Base-by-base conservation (phyloP, 2,113 vertebrate species). In the Elgaria multicarinata region DNA sequence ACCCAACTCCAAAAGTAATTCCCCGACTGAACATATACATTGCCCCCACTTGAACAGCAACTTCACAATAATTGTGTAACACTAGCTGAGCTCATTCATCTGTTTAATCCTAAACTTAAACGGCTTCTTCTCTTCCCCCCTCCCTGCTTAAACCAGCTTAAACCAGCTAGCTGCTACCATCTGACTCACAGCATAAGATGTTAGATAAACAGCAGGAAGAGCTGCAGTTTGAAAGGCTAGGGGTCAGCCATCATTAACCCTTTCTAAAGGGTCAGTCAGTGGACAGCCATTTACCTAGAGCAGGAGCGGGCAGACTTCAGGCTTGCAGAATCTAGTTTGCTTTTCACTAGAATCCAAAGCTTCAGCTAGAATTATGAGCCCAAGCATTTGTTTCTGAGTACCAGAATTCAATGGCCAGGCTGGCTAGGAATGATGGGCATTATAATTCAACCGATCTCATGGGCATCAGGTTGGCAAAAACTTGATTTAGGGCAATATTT, bases 111-210 rank as follows among this genome's bases (percentile, higher is more conserved):
- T 81, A 74, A 92, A 93, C 90, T 93, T 91, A 90, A 83, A n/a
- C 90, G 50, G 82, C 78, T 91, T 87, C 89, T 94, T 92, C 87
- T 36, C 6, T 39, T 67, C 42, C 46, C 50, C 39, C 5, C 80
- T 6, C 22, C 44, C 53, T 55, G 86, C 86, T 74, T 58, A 94
- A 96, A 94, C 93, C 92, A 94, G 95, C 81, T 93, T 92, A 93
- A 94, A 92, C 93, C 90, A 94, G 93, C 90, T 93, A 84, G 89
- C 88, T 79, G 76, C 26, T 87, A 83, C 46, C 53, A 79, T 71
- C 90, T 94, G 93, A 96, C 93, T 96, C 91, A 93, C 1, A 53
- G 64, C 6, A 90, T 76, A 94, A 95, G 89, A 89, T 50, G 77
- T 91, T 78, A 92, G 92, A 89, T 87, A 94, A 95, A 90, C 89